Evolutionary conservation across 2,113 vertebrate genomes (phyloP), one percentile per base, ranked within the genome.

Genomic region (Phrynosoma blainvillii): DNA sequence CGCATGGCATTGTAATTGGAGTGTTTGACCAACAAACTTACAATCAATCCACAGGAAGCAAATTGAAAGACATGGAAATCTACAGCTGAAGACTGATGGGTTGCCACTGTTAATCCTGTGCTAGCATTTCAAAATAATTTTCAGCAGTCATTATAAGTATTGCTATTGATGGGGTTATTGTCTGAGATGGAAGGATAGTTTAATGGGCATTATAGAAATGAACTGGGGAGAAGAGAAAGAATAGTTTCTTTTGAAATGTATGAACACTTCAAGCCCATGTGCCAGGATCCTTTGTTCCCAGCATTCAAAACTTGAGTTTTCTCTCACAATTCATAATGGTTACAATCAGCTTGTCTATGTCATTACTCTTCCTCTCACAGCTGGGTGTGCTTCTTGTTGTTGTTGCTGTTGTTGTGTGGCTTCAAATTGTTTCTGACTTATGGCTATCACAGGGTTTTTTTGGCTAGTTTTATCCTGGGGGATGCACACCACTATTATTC

Each of bases 1-100:
- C 14, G 18, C 16, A 10, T 79, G 2, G 0, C n/a, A 0, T 25
- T 18, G n/a, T 12, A 40, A 88, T 20, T 54, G 30, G 7, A 87
- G 0, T 0, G 0, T 0, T 0, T 71, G 18, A 47, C 27, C n/a
- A 16, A 23, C 18, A 30, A 79, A 62, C 4, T 47, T 42, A 23
- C 7, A 32, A 71, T 23, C 7, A 12, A 56, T 25, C 66, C 42
- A 73, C 54, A 21, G 23, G 54, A 82, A 62, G 36, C 27, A 87
- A 56, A 86, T 73, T 16, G 40, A 25, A 59, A 14, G 42, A 18
- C 4, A 9, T 27, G 23, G 40, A 36, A 54, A 54, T 70, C 20
- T 56, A 8, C 14, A 21, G 2, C 30, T 79, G 78, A 32, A 56
- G 47, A 68, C n/a, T 11, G 73, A 47, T 79, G 36, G 47, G 10